phyloP scores from a whole-genome alignment of 1,140 invertebrate genomes.

The Coenobita brevimanus region DNA sequence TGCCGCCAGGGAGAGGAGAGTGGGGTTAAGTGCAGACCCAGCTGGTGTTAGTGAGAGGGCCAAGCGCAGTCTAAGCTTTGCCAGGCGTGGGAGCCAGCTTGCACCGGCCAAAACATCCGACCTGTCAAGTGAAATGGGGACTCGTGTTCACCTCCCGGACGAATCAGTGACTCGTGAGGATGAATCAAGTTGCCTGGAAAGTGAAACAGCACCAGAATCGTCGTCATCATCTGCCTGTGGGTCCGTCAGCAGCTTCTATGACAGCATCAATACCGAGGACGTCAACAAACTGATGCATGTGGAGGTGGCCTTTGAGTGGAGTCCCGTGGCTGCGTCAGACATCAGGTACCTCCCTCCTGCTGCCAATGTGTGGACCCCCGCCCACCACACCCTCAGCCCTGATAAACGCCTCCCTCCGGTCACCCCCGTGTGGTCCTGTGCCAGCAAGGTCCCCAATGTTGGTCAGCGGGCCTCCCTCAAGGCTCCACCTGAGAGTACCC shows the following conservation, averaged over 20 bases:
- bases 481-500: no score
- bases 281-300: slow-evolving; percentile 40
- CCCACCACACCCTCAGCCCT: slow-evolving; percentile 15
- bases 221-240: slow-evolving; percentile 23
- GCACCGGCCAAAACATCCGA: no score
- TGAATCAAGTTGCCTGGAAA: no score
- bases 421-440: background rate
- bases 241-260: slow-evolving; percentile 42
- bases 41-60: no score
- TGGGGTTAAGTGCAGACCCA: no score
- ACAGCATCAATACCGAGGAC: slow-evolving; percentile 50
- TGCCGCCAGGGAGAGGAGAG: no score
- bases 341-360: slow-evolving; percentile 24
- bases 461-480: background rate
- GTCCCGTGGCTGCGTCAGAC: slow-evolving; percentile 13
- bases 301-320: slow-evolving; percentile 59
- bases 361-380: slow-evolving; percentile 20
- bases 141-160: no score
- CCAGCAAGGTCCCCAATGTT: background rate
- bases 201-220: no score
- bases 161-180: no score
- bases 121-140: no score
- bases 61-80: no score
- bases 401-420: slow-evolving; percentile 12
- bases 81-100: no score